These are phyloP conservation scores for Diachrysia chrysitis DNA, from an alignment of 2,888 invertebrate genomes.

Conservation along the genomic window DNA sequence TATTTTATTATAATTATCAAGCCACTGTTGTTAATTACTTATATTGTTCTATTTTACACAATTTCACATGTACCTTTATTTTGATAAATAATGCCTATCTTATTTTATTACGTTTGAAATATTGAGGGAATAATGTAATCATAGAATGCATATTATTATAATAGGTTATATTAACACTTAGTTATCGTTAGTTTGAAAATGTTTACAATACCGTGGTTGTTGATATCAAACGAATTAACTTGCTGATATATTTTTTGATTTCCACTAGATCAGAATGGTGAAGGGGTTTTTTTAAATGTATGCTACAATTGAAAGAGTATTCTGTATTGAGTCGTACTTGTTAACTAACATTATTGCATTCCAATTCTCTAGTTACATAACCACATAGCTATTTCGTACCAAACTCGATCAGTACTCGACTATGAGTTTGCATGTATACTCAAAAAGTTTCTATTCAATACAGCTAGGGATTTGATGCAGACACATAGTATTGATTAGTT, in stretches of 20 bases:
- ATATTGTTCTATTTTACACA: neutral
- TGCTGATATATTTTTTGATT: conserved; percentile 8
- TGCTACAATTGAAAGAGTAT: neutral
- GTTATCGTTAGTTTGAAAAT: conserved; percentile 17
- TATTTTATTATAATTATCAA: neutral
- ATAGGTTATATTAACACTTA: conserved; percentile 21
- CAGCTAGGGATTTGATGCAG: too few relatives aligned
- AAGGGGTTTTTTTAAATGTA: neutral
- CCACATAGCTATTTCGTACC: neutral
- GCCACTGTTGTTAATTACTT: neutral
- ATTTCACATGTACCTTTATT: neutral
- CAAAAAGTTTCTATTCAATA: too few relatives aligned
- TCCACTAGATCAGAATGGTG: neutral
- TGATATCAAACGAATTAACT: conserved; percentile 25
- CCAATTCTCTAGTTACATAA: neutral
- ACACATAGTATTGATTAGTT: too few relatives aligned
- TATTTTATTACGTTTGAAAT: conserved; percentile 7
- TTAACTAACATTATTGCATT: neutral
- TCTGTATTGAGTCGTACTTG: neutral
- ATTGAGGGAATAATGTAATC: conserved; percentile 9
- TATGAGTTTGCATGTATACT: too few relatives aligned
- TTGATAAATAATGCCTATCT: neutral
- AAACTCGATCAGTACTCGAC: too few relatives aligned
- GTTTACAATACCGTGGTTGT: conserved; percentile 39
- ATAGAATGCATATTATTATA: conserved; percentile 30